Percentiles rank a stretch among this genome's conserved stretches.
Evolutionary conservation across 92 coral and sea anemone genomes (phyloP).

Genomic region (Zoanthus sociatus): DNA sequence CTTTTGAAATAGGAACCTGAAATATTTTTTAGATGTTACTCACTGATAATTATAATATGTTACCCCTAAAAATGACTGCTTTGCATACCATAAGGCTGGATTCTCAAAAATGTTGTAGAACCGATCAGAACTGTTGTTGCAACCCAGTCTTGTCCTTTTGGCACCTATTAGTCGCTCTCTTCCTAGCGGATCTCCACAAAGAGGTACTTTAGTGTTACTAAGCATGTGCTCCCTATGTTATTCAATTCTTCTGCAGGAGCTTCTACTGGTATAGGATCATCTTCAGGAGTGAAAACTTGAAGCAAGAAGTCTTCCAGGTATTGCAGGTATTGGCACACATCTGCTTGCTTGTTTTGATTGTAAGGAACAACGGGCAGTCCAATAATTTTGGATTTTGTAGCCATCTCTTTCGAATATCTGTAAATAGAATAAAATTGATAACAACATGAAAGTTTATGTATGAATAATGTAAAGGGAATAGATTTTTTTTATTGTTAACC

Average conservation of each 20-base stretch:
- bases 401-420: conserved; percentile 70
- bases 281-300: conserved; percentile 46
- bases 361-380: conserved; percentile 70
- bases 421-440: too few relatives aligned
- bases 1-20: too few relatives aligned
- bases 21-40: too few relatives aligned
- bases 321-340: conserved; percentile 70
- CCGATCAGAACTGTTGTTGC: conserved; percentile 55
- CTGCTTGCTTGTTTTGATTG: conserved; percentile 69
- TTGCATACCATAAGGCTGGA: conserved; percentile 75
- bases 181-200: conserved; percentile 70
- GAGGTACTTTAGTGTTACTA: conserved; percentile 47
- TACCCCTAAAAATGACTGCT: conserved; percentile 67
- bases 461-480: too few relatives aligned
- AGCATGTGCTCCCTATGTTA: background rate
- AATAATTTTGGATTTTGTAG: conserved; percentile 58
- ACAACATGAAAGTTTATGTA: too few relatives aligned
- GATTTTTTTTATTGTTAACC: too few relatives aligned
- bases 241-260: too few relatives aligned
- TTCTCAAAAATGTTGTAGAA: conserved; percentile 61
- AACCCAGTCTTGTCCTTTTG: conserved; percentile 69
- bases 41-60: background rate
- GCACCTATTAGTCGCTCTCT: conserved; percentile 74
- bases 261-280: too few relatives aligned
- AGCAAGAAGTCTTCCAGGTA: conserved; percentile 51